Evolutionary conservation across 2,888 invertebrate genomes (phyloP), one percentile per base, ranked within the genome.

Genomic region (Cerastis leucographa): DNA sequence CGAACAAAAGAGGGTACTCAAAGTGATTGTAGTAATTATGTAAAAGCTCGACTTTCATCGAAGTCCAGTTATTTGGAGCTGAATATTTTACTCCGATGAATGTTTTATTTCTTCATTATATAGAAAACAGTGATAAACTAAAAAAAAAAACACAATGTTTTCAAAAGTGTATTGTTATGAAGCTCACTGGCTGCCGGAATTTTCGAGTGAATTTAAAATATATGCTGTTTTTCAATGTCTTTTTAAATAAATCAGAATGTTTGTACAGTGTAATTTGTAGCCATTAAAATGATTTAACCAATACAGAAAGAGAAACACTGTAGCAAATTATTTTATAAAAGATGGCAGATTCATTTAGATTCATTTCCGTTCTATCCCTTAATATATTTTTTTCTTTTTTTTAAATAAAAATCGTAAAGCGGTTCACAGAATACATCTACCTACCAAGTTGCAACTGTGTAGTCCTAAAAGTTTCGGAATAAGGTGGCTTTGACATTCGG

Each of bases 61-160:
- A 66, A 76, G 29, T 61, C 19, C 66, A 61, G 49, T 76, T 71
- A 71, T 76, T 80, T 35, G 40, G 35, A 4, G 35, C 12, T 61
- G 29, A 80, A 70, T 56, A 46, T 62, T 76, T 80, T 54, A 76
- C 76, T 22, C 11, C 61, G 46, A 76, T 76, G 59, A 80, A 70
- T 71, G 61, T 80, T 80, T 80, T 71, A 80, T 80, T 67, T 80
- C 76, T 80, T 80, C 25, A 80, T 80, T 76, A 61, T 56, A 35
- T 1, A 35, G 25, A 4, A 22, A 42, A 35, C 62, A 19, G 29
- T 42, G 61, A 67, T 72, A 40, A 44, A 56, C 65, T 68, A 51
- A 29, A 65, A 74, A 74, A 61, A 74, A 56, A 66, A 61, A 51
- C 29, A 56, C n/a, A 71, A 54, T 65, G 22, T 51, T 64, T 74